Percentiles rank a stretch among this genome's conserved stretches.
phyloP scores from a whole-genome alignment of 2,113 vertebrate genomes.

The Mesocricetus auratus region DNA sequence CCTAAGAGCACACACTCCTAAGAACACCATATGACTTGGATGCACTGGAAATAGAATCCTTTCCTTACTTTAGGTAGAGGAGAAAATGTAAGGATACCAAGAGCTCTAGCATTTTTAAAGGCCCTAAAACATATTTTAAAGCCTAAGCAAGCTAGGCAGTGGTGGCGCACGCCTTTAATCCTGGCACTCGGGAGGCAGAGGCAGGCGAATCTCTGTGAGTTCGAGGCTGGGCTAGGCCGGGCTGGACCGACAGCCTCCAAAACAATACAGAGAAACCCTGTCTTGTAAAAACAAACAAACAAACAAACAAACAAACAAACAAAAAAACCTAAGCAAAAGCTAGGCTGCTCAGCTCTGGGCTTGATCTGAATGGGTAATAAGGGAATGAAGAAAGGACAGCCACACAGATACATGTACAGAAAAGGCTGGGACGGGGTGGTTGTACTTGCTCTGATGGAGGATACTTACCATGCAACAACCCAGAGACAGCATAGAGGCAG shows the following conservation, averaged over 20 bases:
- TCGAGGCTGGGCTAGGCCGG: too few relatives aligned
- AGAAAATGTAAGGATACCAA: slow-evolving; percentile 1
- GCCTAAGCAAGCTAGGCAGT: not conserved
- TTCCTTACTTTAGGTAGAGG: not conserved
- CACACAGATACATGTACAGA: not conserved
- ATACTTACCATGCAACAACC: not conserved
- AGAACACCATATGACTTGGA: too few relatives aligned
- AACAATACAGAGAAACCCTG: too few relatives aligned
- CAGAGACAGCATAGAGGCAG: not conserved
- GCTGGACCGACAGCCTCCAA: too few relatives aligned
- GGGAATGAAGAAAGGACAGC: not conserved
- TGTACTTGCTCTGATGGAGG: not conserved
- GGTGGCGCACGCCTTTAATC: too few relatives aligned
- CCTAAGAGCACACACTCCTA: not conserved
- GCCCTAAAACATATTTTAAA: not conserved
- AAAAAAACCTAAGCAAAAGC: not conserved
- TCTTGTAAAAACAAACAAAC: too few relatives aligned
- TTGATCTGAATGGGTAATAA: not conserved
- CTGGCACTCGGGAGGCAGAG: too few relatives aligned
- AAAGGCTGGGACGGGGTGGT: not conserved
- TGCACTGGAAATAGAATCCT: not conserved
- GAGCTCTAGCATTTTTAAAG: not conserved
- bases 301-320: too few relatives aligned
- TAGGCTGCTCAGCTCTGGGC: not conserved
- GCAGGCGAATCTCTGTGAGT: too few relatives aligned